Percentiles rank a stretch among this genome's conserved stretches.
phyloP scores from a whole-genome alignment of 2,113 vertebrate genomes.

The Rhynchomys soricoides region DNA sequence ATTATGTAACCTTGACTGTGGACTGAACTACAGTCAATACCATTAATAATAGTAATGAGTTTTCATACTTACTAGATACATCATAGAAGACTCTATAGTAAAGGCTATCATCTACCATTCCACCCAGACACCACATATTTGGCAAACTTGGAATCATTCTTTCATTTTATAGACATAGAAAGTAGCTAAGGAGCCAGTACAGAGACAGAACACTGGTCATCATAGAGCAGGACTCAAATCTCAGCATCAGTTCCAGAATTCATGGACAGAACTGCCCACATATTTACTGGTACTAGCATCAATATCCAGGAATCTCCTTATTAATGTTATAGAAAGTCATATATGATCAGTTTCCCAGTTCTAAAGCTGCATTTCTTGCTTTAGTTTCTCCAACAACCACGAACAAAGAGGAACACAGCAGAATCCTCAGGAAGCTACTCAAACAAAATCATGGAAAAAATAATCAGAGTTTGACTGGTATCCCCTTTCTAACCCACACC shows the following conservation, averaged over 20 bases:
- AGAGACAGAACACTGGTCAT: neutral
- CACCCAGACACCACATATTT: neutral
- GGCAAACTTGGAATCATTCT: neutral
- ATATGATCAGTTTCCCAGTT: neutral
- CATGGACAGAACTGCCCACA: neutral
- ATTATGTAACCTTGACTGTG: neutral
- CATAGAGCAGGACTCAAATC: neutral
- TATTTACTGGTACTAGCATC: no score
- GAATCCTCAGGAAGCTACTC: neutral
- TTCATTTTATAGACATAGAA: neutral
- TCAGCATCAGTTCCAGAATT: neutral
- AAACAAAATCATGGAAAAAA: conserved; percentile 47
- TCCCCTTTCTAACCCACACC: neutral
- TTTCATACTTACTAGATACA: neutral
- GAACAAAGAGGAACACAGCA: neutral
- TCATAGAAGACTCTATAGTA: neutral
- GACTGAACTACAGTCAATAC: neutral
- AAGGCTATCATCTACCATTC: neutral
- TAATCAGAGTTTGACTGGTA: neutral
- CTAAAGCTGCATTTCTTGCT: conserved; percentile 17
- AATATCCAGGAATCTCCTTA: neutral
- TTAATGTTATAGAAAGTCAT: neutral
- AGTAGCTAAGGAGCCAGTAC: neutral
- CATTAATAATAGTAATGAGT: conserved; percentile 2
- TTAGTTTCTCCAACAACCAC: neutral